Percentiles rank a stretch among this genome's conserved stretches.
phyloP scores from a whole-genome alignment of 2,113 vertebrate genomes.

The Polyodon spathula region DNA sequence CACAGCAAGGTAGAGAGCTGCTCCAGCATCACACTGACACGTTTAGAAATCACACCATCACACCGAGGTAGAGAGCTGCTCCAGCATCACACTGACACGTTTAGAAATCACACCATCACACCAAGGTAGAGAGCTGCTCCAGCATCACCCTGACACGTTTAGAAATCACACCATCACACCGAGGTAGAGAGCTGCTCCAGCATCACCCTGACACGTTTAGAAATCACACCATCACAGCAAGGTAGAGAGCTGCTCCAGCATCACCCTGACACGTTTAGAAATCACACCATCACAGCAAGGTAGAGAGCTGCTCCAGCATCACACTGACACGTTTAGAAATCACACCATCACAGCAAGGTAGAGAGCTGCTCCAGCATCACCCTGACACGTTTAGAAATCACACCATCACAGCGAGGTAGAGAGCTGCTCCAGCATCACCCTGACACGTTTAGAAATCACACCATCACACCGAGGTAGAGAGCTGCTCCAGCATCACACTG shows the following conservation, averaged over 20 bases:
- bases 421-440: neutral
- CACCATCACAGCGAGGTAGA: constrained; percentile 49
- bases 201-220: constrained; percentile 2
- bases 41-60: neutral
- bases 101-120: neutral
- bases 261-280: neutral
- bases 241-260: constrained; percentile 50
- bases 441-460: neutral
- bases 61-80: constrained; percentile 50
- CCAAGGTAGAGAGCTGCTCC: constrained; percentile 51
- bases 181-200: constrained; percentile 54
- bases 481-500: neutral
- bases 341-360: constrained; percentile 49
- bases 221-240: constrained; percentile 18
- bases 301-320: constrained; percentile 31
- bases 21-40: neutral
- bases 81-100: neutral
- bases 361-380: neutral
- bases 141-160: neutral
- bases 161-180: neutral
- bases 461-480: constrained; percentile 49
- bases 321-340: constrained; percentile 1
- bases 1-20: constrained; percentile 49
- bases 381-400: neutral
- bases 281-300: constrained; percentile 38